Evolutionary conservation across 2,888 invertebrate genomes (phyloP), one percentile per base, ranked within the genome.

Genomic region (Onchidella celtica): DNA sequence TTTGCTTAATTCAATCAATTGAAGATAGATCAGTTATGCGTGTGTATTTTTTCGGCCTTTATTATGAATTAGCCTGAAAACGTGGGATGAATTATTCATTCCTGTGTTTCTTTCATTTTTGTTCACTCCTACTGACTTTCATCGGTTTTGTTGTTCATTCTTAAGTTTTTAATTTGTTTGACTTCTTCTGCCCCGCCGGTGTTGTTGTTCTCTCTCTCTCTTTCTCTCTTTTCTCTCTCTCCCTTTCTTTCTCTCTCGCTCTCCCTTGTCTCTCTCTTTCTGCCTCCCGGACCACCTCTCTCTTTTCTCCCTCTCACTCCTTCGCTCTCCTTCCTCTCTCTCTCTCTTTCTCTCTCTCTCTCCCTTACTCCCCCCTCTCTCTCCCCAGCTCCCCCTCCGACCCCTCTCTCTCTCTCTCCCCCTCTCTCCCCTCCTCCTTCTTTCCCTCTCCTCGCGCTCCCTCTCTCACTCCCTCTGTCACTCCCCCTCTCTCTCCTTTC

Each of bases 311-410:
- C 38, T 66, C 55, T 34, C 57, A 29, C n/a, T 59, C 38, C 21
- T 21, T 57, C 47, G 14, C 32, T 14, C 38, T 63, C 24, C 63
- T 57, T 36, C 57, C 65, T 40, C 3, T 24, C 9, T n/a, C 32
- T 61, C n/a, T 66, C 36, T 59, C 38, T 73, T 17, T 40, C 47
- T 40, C 32, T 27, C 34, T 36, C 32, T 73, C 29, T 66, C 36
- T n/a, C 57, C 72, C 77, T n/a, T 40, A n/a, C 63, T 63, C 21
- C 63, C 34, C 34, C 63, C 34, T 9, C 36, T 75, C 59, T 63
- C 38, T n/a, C 3, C 66, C n/a, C n/a, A n/a, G n/a, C n/a, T n/a
- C 34, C 32, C 38, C 63, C 38, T 11, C 38, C 9, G 21, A n/a
- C n/a, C 14, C 29, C 17, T 36, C 68, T 9, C 17, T 38, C 40